phyloP scores from a whole-genome alignment of 1,140 invertebrate genomes.

The Anoplolepis gracilipes region DNA sequence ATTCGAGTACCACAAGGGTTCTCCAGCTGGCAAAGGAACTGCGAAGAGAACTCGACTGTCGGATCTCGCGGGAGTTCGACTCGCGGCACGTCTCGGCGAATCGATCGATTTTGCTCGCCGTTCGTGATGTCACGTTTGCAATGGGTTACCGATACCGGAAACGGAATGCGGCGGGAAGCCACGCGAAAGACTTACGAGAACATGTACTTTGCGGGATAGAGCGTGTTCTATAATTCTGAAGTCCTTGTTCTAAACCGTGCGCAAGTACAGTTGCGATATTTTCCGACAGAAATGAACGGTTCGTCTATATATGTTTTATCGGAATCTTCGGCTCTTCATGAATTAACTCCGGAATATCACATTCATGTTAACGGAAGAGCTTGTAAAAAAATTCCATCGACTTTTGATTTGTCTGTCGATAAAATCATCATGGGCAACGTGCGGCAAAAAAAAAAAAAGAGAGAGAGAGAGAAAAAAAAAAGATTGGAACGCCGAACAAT shows the following conservation, averaged over 20 bases:
- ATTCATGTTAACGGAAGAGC: not conserved
- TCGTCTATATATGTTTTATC: not conserved
- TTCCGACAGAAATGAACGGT: not conserved
- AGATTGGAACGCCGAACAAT: not conserved
- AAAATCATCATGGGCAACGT: not conserved
- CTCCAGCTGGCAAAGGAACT: not conserved
- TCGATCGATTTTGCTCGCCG: constrained; percentile 47
- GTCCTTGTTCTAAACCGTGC: no score
- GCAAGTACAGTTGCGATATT: not conserved
- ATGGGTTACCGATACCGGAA: constrained; percentile 34
- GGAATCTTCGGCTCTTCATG: not conserved
- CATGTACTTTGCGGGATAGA: not conserved
- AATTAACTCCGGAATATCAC: not conserved
- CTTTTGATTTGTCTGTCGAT: not conserved
- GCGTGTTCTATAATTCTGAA: constrained; percentile 21
- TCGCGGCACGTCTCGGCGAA: constrained; percentile 39
- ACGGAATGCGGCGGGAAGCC: not conserved
- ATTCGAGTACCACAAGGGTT: constrained; percentile 14
- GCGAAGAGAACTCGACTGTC: not conserved
- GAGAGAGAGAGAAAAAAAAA: not conserved
- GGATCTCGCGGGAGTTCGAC: constrained; percentile 39
- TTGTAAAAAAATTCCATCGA: not conserved
- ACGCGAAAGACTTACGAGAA: constrained; percentile 9
- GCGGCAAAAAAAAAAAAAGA: not conserved
- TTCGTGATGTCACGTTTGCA: constrained; percentile 48